Evolutionary conservation across 2,113 vertebrate species (phyloP).

Genomic region (Hippocampus barbouri): DNA sequence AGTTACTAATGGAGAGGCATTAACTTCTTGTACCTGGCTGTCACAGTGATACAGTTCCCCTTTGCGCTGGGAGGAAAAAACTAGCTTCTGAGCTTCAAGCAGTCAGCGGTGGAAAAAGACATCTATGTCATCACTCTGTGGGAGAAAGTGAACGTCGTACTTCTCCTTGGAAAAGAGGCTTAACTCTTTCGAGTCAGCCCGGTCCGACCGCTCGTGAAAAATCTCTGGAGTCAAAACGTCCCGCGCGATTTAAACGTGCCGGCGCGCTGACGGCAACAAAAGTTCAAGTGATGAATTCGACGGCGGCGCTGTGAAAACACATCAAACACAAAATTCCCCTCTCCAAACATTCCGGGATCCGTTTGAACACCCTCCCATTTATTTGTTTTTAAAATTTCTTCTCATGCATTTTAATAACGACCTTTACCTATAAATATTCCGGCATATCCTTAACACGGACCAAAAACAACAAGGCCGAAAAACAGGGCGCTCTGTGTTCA

Average conservation of each 20-base stretch:
- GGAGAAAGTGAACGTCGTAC: conserved; percentile 39
- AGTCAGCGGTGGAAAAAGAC: conserved; percentile 35
- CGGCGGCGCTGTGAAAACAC: conserved; percentile 61
- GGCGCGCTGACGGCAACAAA: conserved; percentile 51
- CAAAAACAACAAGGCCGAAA: conserved; percentile 77
- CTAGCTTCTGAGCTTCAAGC: conserved; percentile 25
- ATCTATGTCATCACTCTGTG: conserved; percentile 30
- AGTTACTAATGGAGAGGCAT: conserved; percentile 61
- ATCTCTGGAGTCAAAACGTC: conserved; percentile 33
- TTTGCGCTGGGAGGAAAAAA: conserved; percentile 27
- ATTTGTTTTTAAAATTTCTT: conserved; percentile 69
- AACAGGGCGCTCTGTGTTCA: conserved; percentile 70
- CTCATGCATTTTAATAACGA: conserved; percentile 72
- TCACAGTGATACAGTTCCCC: conserved; percentile 44
- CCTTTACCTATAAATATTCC: conserved; percentile 72
- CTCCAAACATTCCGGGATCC: conserved; percentile 60
- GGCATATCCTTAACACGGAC: conserved; percentile 65
- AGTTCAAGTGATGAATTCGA: conserved; percentile 68
- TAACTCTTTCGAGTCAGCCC: conserved; percentile 20
- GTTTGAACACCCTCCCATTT: conserved; percentile 50
- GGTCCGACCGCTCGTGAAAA: conserved; percentile 38
- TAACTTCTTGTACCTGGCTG: conserved; percentile 63
- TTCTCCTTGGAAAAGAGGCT: conserved; percentile 27
- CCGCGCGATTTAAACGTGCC: conserved; percentile 55
- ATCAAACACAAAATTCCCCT: conserved; percentile 61